Base-by-base conservation (phyloP, 64 coral and sea anemone genomes). In the Cladopsammia gracilis region DNA sequence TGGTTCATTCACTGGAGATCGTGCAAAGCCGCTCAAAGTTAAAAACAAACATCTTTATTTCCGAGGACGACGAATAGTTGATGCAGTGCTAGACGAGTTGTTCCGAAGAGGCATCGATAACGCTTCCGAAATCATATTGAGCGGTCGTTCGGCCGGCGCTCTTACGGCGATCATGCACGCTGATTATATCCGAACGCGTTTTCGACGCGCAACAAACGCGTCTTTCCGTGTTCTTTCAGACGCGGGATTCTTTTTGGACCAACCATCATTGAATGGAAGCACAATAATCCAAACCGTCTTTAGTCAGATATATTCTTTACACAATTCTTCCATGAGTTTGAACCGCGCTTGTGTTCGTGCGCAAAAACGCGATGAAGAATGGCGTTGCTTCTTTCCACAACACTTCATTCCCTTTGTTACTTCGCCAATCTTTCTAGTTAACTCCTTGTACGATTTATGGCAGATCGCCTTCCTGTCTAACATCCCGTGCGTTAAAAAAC, bases 401-500 rank as follows among this genome's bases (percentile, higher is more conserved):
- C 73, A 91, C 46, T 83, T 77, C 6, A 68, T 83, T 18, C 19
- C 52, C 5, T 91, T 58, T 56, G 53, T 83, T 13, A 60, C 4
- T 26, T 59, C 78, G 51, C 66, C 64, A 14, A 25, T 83, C n/a
- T 91, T 70, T 60, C 13, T 91, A 58, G 65, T 91, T 25, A 91
- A 91, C 24, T 22, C 89, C 3, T 91, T 91, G 50, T 91, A 91
- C 34, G 89, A 91, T 60, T 71, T 57, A 20, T 91, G 89, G 89
- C 89, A 91, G 77, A 73, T 91, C 42, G 77, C 70, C 7, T 46
- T 46, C 50, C n/a, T 82, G 22, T 71, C 67, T 60, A 57, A 48
- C 12, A 58, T 91, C 72, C 47, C 62, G 7, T 91, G 89, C 42
- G 48, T 82, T 24, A 25, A 56, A 42, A 60, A 91, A 58, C 52